Percentiles rank a stretch among this genome's conserved stretches.
These are phyloP conservation scores for Porites lutea DNA, from an alignment of 64 coral and sea anemone species.

Conservation along the genomic window DNA sequence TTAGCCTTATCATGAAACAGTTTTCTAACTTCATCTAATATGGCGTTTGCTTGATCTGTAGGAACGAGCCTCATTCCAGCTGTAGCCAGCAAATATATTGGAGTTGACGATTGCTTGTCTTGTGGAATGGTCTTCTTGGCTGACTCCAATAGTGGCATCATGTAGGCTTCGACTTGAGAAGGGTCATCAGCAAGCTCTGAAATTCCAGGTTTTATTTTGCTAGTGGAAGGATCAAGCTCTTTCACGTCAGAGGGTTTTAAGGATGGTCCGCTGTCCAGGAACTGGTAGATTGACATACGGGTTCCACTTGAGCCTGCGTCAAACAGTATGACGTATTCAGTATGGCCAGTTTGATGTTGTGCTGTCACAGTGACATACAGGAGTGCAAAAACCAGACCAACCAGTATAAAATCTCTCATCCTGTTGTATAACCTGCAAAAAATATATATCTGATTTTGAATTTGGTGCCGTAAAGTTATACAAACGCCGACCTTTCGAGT, in stretches of 20 bases:
- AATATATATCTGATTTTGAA: background rate
- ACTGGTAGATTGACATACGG: slow-evolving; percentile 31
- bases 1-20: slow-evolving; percentile 18
- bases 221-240: background rate
- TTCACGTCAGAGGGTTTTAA: slow-evolving; percentile 14
- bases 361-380: background rate
- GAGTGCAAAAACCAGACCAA: background rate
- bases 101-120: slow-evolving; percentile 1
- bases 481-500: too few species aligned
- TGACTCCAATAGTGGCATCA: slow-evolving; percentile 34
- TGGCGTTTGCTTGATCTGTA: background rate
- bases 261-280: background rate
- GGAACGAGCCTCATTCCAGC: slow-evolving; percentile 52
- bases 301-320: slow-evolving; percentile 60
- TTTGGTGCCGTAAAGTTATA: too few species aligned
- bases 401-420: background rate
- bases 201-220: slow-evolving; percentile 37
- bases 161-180: slow-evolving; percentile 1
- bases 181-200: background rate
- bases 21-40: slow-evolving; percentile 38
- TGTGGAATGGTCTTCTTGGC: slow-evolving; percentile 41
- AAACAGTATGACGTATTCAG: slow-evolving; percentile 62
- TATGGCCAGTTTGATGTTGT: background rate
- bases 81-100: slow-evolving; percentile 36
- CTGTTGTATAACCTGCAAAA: background rate